phyloP scores from a whole-genome alignment of 2,797 vertebrate genomes.

The Platyrinchus mystaceus region DNA sequence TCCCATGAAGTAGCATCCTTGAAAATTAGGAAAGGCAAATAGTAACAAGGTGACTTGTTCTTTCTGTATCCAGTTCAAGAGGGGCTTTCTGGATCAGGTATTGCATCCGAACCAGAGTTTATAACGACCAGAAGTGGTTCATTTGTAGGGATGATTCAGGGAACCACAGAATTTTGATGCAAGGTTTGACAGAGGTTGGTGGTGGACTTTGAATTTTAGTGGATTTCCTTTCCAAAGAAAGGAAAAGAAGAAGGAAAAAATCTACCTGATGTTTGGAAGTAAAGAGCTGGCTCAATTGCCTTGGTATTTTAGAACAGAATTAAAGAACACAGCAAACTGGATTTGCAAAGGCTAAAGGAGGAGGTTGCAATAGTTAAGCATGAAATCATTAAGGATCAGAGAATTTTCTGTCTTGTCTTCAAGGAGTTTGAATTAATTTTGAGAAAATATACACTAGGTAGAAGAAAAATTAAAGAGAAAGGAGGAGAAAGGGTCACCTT shows the following conservation, averaged over 20 bases:
- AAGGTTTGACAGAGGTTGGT: not conserved
- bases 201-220: not conserved
- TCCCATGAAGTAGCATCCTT: not conserved
- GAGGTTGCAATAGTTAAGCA: not conserved
- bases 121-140: not conserved
- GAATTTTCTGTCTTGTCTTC: not conserved
- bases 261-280: not conserved
- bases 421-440: not conserved
- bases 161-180: not conserved
- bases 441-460: not conserved
- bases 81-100: not conserved
- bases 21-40: not conserved
- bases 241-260: rapidly evolving
- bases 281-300: not conserved
- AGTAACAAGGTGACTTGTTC: not conserved
- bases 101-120: not conserved
- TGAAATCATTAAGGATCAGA: not conserved
- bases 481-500: not conserved
- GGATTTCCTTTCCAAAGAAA: not conserved
- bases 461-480: not conserved
- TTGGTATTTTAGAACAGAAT: not conserved
- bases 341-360: not conserved
- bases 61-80: not conserved
- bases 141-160: not conserved
- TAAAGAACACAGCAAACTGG: not conserved